Percentiles rank a stretch among this genome's conserved stretches.
Evolutionary conservation across 2,888 invertebrate species (phyloP).

Genomic region (Xanthorhoe spadicearia): DNA sequence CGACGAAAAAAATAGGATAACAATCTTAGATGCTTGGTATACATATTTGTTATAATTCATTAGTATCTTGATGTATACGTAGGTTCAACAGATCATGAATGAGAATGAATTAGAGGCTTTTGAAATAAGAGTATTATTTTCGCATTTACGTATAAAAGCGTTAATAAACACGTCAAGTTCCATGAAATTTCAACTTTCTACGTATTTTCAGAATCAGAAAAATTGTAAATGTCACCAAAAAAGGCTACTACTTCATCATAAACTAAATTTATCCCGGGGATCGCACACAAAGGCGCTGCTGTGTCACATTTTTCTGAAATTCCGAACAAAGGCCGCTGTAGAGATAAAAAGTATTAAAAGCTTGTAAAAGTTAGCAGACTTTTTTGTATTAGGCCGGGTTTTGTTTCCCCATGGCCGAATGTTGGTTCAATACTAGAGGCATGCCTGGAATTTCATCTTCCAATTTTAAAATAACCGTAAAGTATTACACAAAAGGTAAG

Average conservation of each 20-base stretch:
- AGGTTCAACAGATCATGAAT: too few species aligned
- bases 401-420: conserved; percentile 13
- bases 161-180: too few species aligned
- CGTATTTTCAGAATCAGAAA: not conserved
- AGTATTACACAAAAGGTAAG: too few species aligned
- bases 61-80: too few species aligned
- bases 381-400: conserved; percentile 33
- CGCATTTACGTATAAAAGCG: too few species aligned
- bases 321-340: conserved; percentile 45
- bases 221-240: not conserved
- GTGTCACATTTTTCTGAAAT: conserved; percentile 38
- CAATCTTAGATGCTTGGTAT: too few species aligned
- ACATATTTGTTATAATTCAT: too few species aligned
- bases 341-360: conserved; percentile 57
- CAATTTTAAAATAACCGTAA: too few species aligned
- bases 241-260: conserved; percentile 1
- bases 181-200: too few species aligned
- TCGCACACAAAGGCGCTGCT: conserved; percentile 21
- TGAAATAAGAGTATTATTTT: too few species aligned
- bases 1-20: too few species aligned
- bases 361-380: conserved; percentile 43
- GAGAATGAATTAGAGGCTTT: too few species aligned
- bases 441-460: not conserved
- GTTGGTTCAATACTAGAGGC: conserved; percentile 9
- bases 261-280: conserved; percentile 11